These are phyloP conservation scores for Danionella cerebrum DNA, from an alignment of 2,113 vertebrate species.

Conservation along the genomic window DNA sequence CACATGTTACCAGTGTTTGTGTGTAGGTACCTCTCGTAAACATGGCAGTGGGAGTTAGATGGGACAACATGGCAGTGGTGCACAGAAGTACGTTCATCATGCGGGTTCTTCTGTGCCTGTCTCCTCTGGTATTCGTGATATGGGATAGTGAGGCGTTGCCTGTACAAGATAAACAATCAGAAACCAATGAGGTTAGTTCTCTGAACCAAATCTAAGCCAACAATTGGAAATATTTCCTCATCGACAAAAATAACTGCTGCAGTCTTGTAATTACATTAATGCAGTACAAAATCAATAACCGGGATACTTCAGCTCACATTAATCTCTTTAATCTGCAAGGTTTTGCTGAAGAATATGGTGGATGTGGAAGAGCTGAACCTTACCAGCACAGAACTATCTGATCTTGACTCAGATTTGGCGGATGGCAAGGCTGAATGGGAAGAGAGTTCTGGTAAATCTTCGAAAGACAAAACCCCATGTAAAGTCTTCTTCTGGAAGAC, in stretches of 20 bases:
- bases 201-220: too few relatives aligned
- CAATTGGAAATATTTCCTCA: too few relatives aligned
- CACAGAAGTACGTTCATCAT: slow-evolving; percentile 15
- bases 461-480: slow-evolving; percentile 45
- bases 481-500: slow-evolving; percentile 71
- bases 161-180: slow-evolving; percentile 27
- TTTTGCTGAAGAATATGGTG: slow-evolving; percentile 36
- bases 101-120: slow-evolving; percentile 31
- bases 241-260: background rate
- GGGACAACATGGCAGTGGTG: background rate
- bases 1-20: slow-evolving; percentile 14
- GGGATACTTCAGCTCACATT: background rate
- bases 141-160: slow-evolving; percentile 20
- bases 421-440: slow-evolving; percentile 20
- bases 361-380: slow-evolving; percentile 42
- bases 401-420: background rate
- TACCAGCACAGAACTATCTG: slow-evolving; percentile 15
- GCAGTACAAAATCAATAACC: background rate
- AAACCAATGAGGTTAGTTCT: slow-evolving; percentile 46
- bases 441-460: slow-evolving; percentile 13
- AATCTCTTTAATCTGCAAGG: slow-evolving; percentile 28
- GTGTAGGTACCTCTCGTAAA: slow-evolving; percentile 25
- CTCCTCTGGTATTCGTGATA: slow-evolving; percentile 43
- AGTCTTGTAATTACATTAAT: background rate
- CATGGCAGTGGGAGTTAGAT: slow-evolving; percentile 8